Conservation (phyloP, 2,113 vertebrate species). For the Chaenocephalus aceratus region DNA sequence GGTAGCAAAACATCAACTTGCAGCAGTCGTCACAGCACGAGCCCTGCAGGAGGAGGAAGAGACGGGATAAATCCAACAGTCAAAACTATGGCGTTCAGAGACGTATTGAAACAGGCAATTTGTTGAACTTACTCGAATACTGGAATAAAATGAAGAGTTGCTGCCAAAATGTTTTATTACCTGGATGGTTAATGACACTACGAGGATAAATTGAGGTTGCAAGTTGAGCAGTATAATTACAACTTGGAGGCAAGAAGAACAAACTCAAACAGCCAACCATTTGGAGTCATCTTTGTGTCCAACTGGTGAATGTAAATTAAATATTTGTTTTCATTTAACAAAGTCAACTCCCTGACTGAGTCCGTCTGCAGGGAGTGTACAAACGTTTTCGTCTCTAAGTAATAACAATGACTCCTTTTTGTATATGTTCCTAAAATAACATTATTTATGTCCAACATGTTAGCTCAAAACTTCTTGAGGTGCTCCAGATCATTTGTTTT, state of each 20-base stretch:
- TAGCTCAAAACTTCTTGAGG: too few species aligned
- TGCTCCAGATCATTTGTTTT: too few species aligned
- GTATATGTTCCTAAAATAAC: too few species aligned
- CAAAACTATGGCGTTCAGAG: neutral
- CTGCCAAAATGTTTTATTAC: neutral
- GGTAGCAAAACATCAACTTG: constrained; percentile 66
- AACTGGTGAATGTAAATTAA: too few species aligned
- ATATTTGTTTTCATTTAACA: too few species aligned
- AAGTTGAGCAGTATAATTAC: neutral
- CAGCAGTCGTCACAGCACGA: constrained; percentile 80
- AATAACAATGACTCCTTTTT: too few species aligned
- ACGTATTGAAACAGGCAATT: neutral
- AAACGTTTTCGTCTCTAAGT: too few species aligned
- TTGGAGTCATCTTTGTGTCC: neutral
- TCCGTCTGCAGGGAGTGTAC: too few species aligned
- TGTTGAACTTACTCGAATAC: neutral
- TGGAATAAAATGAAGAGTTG: neutral
- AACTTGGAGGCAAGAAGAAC: too few species aligned
- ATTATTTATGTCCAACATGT: too few species aligned
- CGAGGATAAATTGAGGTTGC: neutral
- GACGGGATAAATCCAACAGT: neutral
- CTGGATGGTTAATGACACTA: neutral
- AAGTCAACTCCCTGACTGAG: too few species aligned
- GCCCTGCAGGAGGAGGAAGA: constrained; percentile 67
- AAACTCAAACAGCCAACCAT: too few species aligned